These are phyloP conservation scores for Saturnia pavonia DNA, from an alignment of 2,888 invertebrate species.

Conservation along the genomic window DNA sequence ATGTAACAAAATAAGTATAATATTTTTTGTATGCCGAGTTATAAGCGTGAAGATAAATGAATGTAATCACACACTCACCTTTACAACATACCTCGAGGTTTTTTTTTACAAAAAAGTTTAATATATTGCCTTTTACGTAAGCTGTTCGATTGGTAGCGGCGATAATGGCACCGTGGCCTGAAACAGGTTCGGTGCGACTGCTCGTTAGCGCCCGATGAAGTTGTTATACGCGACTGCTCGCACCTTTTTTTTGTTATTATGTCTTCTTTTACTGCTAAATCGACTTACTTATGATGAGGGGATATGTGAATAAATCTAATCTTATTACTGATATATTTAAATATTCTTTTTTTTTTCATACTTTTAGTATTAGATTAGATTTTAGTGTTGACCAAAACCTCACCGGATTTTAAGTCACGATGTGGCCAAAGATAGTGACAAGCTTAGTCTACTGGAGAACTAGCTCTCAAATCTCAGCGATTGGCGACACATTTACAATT, in stretches of 20 bases:
- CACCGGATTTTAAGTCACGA: too few relatives aligned
- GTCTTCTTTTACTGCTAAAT: slow-evolving; percentile 32
- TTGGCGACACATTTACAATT: too few relatives aligned
- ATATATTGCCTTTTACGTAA: slow-evolving; percentile 18
- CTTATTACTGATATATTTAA: background rate
- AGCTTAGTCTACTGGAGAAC: too few relatives aligned
- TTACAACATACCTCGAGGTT: slow-evolving; percentile 7
- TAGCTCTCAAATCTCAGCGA: too few relatives aligned
- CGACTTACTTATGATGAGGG: slow-evolving; percentile 12
- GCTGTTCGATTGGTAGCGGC: slow-evolving; percentile 23
- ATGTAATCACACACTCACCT: slow-evolving; percentile 7
- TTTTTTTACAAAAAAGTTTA: background rate
- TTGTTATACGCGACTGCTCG: slow-evolving; percentile 69
- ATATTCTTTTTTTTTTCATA: too few relatives aligned
- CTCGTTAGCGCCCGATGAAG: slow-evolving; percentile 77
- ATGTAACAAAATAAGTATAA: background rate
- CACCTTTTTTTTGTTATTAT: slow-evolving; percentile 60
- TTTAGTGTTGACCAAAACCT: too few relatives aligned
- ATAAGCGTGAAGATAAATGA: slow-evolving; percentile 7
- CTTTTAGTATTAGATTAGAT: too few relatives aligned
- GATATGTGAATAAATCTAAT: slow-evolving; percentile 6
- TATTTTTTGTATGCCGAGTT: background rate
- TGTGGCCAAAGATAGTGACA: too few relatives aligned
- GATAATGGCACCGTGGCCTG: slow-evolving; percentile 27
- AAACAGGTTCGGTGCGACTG: slow-evolving; percentile 49